Evolutionary conservation across 1,140 invertebrate species (phyloP).

Genomic region (Chelonus insularis): DNA sequence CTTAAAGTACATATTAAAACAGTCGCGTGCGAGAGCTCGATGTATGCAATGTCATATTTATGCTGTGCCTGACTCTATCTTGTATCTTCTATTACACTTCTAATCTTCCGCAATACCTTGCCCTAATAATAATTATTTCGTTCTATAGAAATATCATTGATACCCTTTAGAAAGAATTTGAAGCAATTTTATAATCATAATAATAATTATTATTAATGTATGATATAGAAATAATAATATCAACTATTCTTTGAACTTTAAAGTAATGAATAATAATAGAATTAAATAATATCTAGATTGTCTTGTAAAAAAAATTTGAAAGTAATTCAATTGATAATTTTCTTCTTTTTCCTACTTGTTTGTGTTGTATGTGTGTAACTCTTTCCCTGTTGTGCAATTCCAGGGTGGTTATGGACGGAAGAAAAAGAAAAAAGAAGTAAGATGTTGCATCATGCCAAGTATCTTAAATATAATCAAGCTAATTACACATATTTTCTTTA

Average conservation of each 20-base stretch:
- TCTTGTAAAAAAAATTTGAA: constrained; percentile 12
- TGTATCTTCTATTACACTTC: constrained; percentile 28
- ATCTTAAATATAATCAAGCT: constrained; percentile 39
- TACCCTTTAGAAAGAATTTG: not conserved
- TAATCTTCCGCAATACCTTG: constrained; percentile 27
- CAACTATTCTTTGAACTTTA: not conserved
- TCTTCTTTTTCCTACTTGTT: constrained; percentile 46
- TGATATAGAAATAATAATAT: not conserved
- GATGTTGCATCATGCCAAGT: constrained; percentile 64
- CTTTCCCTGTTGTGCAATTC: constrained; percentile 67
- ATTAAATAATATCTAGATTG: not conserved
- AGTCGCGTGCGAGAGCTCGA: constrained; percentile 45
- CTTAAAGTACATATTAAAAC: constrained; percentile 8
- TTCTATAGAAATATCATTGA: not conserved
- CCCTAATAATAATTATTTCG: constrained; percentile 1
- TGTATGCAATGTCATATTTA: constrained; percentile 53
- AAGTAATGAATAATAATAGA: too few relatives aligned
- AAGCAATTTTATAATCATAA: not conserved
- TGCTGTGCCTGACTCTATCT: constrained; percentile 47
- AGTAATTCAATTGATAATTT: constrained; percentile 21
- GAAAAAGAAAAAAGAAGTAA: constrained; percentile 97
- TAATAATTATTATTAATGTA: not conserved
- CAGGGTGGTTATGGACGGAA: constrained; percentile 88
- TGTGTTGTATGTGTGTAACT: constrained; percentile 60
- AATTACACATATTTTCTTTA: constrained; percentile 24